Conservation (phyloP, 2,797 vertebrate genomes). For the Setipinna tenuifilis region DNA sequence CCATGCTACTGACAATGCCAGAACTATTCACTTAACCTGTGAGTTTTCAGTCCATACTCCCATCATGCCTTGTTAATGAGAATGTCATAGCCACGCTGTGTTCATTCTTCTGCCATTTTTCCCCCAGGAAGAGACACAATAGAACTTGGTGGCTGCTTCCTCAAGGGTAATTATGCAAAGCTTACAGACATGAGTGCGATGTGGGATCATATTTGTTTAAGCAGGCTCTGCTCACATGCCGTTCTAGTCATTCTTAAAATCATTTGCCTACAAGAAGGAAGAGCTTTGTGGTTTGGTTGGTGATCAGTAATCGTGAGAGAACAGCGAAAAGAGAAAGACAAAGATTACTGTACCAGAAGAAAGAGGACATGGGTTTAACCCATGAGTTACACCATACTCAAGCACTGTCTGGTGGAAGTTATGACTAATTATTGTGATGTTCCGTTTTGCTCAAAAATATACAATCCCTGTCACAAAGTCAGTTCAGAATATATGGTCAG, state of each 20-base stretch:
- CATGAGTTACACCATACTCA: neutral
- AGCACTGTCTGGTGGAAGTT: neutral
- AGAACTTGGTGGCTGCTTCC: neutral
- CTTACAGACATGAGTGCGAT: neutral
- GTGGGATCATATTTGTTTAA: neutral
- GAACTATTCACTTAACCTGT: neutral
- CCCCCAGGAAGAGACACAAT: slow-evolving; percentile 3
- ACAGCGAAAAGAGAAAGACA: neutral
- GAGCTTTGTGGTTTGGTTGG: neutral
- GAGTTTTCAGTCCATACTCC: neutral
- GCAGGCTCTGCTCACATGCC: neutral
- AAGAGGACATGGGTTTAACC: neutral
- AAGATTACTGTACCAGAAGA: neutral
- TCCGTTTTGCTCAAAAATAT: neutral
- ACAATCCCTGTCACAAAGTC: neutral
- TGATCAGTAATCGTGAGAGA: neutral
- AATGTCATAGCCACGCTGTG: neutral
- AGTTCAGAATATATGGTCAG: neutral
- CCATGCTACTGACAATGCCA: neutral
- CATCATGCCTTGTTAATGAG: neutral
- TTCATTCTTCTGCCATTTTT: neutral
- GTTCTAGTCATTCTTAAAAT: neutral
- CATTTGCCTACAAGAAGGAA: neutral
- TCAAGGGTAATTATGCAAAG: neutral
- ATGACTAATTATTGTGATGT: neutral